Evolutionary conservation across 2,888 invertebrate genomes (phyloP).

Genomic region (Cecidostiba fungosa): DNA sequence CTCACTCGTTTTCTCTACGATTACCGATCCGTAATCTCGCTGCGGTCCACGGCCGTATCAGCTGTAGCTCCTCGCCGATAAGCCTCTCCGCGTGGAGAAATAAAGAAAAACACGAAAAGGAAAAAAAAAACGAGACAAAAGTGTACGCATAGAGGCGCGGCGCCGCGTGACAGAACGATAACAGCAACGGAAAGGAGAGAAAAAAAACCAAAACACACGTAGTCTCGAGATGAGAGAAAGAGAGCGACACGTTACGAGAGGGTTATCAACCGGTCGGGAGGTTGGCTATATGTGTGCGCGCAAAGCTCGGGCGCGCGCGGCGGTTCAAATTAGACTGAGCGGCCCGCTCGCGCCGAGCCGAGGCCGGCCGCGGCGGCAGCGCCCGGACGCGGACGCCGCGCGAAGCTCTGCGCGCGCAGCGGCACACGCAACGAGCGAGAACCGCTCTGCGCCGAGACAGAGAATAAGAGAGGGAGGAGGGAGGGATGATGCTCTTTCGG

Average conservation of each 20-base stretch:
- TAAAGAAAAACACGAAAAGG: neutral
- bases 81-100: no score
- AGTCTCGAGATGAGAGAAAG: neutral
- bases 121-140: conserved; percentile 1
- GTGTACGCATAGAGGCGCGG: neutral
- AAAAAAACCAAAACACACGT: neutral
- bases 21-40: neutral
- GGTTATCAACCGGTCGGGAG: conserved; percentile 18
- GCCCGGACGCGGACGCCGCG: conserved; percentile 77
- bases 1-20: neutral
- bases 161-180: neutral
- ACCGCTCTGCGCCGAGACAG: conserved; percentile 6
- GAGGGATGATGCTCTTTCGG: conserved; percentile 49
- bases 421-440: conserved; percentile 46
- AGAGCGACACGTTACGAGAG: conserved; percentile 23
- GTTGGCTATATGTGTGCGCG: conserved; percentile 68
- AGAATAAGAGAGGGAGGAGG: conserved; percentile 33
- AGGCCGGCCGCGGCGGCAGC: conserved; percentile 79
- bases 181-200: neutral
- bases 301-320: conserved; percentile 79
- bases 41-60: neutral
- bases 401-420: conserved; percentile 78
- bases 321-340: conserved; percentile 81
- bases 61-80: neutral
- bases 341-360: conserved; percentile 76